Conservation (phyloP, 2,113 vertebrate species). For the Xerus inauris region DNA sequence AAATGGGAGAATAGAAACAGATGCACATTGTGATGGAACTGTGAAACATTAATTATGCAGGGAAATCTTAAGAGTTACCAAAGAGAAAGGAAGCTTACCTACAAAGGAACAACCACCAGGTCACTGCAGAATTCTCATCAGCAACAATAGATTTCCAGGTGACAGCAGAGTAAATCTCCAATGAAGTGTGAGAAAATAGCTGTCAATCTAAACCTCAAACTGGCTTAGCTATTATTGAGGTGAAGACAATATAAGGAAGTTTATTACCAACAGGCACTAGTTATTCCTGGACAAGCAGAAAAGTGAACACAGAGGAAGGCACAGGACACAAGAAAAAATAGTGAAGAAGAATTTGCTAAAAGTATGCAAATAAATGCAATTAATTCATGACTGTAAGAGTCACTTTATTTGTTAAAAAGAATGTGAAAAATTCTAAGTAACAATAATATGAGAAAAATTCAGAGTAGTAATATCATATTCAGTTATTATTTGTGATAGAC, state of each 20-base stretch:
- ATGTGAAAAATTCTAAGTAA: background rate
- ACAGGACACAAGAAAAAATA: background rate
- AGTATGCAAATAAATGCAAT: background rate
- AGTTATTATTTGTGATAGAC: background rate
- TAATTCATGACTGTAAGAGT: background rate
- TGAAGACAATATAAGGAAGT: background rate
- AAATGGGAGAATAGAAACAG: background rate
- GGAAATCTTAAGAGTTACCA: background rate
- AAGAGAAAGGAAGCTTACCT: background rate
- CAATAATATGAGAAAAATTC: background rate
- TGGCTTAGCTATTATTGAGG: background rate
- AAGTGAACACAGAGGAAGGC: background rate
- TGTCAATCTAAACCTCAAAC: background rate
- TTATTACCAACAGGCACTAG: background rate
- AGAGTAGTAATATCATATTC: background rate
- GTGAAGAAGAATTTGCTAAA: constrained; percentile 22
- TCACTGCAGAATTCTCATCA: background rate
- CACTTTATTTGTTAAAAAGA: background rate
- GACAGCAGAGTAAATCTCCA: background rate
- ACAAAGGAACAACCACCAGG: background rate
- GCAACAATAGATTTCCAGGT: background rate
- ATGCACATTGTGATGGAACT: background rate
- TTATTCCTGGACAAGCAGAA: background rate
- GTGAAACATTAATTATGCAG: background rate
- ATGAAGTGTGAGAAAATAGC: background rate